Percentiles rank a stretch among this genome's conserved stretches.
These are phyloP conservation scores for Phylloscopus whistleri DNA, from an alignment of 2,113 vertebrate species.

Conservation along the genomic window DNA sequence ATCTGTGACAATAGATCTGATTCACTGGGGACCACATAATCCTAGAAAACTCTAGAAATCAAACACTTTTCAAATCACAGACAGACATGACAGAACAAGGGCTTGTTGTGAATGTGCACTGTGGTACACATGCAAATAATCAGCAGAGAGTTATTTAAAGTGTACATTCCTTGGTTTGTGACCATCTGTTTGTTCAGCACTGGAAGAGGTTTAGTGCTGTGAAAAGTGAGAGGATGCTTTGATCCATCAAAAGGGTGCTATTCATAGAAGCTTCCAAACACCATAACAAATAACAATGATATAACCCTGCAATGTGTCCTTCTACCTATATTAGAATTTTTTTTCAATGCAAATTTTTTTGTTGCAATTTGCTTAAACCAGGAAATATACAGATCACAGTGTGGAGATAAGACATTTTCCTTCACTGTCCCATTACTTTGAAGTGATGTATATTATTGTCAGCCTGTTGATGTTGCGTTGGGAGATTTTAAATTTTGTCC, in stretches of 20 bases:
- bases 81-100: neutral
- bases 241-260: neutral
- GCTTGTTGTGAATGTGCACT: neutral
- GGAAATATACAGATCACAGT: neutral
- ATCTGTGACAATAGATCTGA: neutral
- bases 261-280: neutral
- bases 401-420: neutral
- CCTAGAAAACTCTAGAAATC: neutral
- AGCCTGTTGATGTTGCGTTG: neutral
- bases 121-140: slow-evolving; percentile 9
- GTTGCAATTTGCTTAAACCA: neutral
- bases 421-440: neutral
- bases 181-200: slow-evolving; percentile 6
- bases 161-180: neutral
- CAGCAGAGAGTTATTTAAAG: neutral
- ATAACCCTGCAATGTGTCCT: neutral
- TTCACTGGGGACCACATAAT: neutral
- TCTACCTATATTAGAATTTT: neutral
- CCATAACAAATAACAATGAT: neutral
- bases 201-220: neutral
- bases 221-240: slow-evolving; percentile 11
- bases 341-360: neutral
- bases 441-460: neutral
- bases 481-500: neutral
- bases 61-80: neutral